Evolutionary conservation across 1,140 invertebrate genomes (phyloP).

Genomic region (Mercenaria mercenaria): DNA sequence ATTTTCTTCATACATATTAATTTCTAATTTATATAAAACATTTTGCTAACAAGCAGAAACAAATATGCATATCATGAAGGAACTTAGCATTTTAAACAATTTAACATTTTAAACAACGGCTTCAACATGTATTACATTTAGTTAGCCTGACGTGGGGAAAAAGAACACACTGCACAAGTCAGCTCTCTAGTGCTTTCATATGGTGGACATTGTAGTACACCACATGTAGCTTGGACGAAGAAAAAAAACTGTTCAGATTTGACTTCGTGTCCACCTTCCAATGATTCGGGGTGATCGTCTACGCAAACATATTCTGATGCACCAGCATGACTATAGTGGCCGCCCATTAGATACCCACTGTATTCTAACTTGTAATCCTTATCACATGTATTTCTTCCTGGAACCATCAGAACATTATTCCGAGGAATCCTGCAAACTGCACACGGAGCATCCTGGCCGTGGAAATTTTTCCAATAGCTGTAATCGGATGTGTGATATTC

Average conservation of each 20-base stretch:
- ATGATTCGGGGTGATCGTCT: not conserved
- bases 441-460: constrained; percentile 31
- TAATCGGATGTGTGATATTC: constrained; percentile 3
- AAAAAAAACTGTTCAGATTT: not conserved
- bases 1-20: no score
- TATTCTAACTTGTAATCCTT: constrained; percentile 56
- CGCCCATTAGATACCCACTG: constrained; percentile 52
- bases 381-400: constrained; percentile 52
- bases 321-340: not conserved
- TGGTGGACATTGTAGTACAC: constrained; percentile 38
- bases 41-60: no score
- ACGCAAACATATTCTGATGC: constrained; percentile 24
- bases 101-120: no score
- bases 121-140: no score
- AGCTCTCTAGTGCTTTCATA: constrained; percentile 8
- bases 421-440: constrained; percentile 46
- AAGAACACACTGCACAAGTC: constrained; percentile 47
- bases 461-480: not conserved
- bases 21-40: no score
- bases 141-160: no score
- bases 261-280: not conserved
- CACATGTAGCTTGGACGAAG: constrained; percentile 22
- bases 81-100: no score
- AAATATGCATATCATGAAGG: no score
- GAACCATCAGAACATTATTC: constrained; percentile 47